Evolutionary conservation across 2,888 invertebrate species (phyloP).

Genomic region (Hypolimnas misippus): DNA sequence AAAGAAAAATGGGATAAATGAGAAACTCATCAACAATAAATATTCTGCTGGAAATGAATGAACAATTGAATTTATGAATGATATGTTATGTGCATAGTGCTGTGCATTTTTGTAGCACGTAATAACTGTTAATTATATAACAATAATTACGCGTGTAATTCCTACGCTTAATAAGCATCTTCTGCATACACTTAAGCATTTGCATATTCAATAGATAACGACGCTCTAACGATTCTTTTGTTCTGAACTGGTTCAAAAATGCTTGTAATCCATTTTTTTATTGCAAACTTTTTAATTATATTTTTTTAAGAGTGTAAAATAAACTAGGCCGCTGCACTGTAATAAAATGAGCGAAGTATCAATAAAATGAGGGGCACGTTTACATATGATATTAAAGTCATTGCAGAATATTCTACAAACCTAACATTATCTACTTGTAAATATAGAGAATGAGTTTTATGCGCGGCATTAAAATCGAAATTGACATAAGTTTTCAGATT

Average conservation of each 20-base stretch:
- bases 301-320: not conserved
- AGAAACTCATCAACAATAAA: too few species aligned
- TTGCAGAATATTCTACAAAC: not conserved
- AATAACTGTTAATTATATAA: not conserved
- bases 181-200: not conserved
- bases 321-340: too few species aligned
- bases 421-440: constrained; percentile 2
- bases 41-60: not conserved
- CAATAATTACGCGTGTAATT: not conserved
- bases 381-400: too few species aligned
- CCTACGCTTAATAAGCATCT: not conserved
- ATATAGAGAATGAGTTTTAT: constrained; percentile 18
- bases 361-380: too few species aligned
- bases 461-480: constrained; percentile 32
- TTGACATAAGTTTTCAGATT: constrained; percentile 35
- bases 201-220: not conserved
- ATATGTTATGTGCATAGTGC: not conserved
- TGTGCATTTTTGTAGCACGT: not conserved
- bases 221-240: not conserved
- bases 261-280: too few species aligned
- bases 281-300: not conserved
- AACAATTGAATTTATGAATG: too few species aligned
- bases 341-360: too few species aligned
- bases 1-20: not conserved
- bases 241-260: not conserved